Percentiles rank a stretch among this genome's conserved stretches.
These are phyloP conservation scores for Enteromius paludinosus DNA, from an alignment of 2,797 vertebrate species.

Conservation along the genomic window DNA sequence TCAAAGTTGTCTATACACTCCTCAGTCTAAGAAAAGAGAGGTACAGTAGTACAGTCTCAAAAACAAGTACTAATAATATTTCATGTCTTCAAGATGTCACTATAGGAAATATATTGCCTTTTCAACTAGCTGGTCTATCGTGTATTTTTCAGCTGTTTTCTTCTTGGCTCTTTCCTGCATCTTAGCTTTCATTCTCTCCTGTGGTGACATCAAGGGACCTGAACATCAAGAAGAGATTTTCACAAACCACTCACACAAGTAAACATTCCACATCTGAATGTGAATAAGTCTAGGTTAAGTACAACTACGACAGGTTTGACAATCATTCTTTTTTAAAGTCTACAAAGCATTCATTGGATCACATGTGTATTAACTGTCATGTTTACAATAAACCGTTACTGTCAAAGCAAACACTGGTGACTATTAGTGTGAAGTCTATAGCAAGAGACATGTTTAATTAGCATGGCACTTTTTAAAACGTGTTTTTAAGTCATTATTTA, in stretches of 20 bases:
- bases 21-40: constrained; percentile 72
- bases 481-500: neutral
- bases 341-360: neutral
- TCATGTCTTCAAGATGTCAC: neutral
- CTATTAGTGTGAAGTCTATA: neutral
- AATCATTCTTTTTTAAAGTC: neutral
- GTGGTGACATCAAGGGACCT: constrained; percentile 70
- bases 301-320: neutral
- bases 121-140: constrained; percentile 78
- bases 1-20: constrained; percentile 84
- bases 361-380: neutral
- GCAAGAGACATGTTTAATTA: neutral
- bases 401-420: neutral
- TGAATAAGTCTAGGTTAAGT: neutral
- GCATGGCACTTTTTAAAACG: neutral
- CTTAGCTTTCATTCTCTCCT: constrained; percentile 81
- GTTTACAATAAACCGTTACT: constrained; percentile 1
- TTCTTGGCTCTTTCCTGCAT: constrained; percentile 83
- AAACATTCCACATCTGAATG: neutral
- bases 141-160: constrained; percentile 82
- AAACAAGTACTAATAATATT: constrained; percentile 9
- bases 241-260: neutral
- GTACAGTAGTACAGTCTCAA: neutral
- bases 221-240: neutral
- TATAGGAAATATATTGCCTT: constrained; percentile 70